Percentiles rank a stretch among this genome's conserved stretches.
These are phyloP conservation scores for Phytoseiulus persimilis DNA, from an alignment of 2,888 invertebrate genomes.

Conservation along the genomic window DNA sequence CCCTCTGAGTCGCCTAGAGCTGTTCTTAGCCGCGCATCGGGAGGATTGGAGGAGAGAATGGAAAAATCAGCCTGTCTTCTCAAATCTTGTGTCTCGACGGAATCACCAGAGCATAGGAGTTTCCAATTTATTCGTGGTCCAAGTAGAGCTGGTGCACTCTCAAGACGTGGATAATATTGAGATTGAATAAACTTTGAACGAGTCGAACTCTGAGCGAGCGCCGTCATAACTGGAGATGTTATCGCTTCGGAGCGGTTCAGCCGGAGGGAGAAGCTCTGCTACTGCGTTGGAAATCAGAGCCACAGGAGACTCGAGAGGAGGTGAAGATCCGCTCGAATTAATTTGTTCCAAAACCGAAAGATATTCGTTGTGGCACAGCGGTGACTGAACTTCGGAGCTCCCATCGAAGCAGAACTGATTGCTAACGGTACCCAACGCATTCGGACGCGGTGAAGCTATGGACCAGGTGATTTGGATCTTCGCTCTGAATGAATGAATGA, in stretches of 20 bases:
- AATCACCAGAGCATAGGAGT: too few species aligned
- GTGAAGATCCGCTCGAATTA: neutral
- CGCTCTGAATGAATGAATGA: neutral
- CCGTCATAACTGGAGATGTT: too few species aligned
- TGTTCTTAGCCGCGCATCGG: neutral
- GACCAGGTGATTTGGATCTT: neutral
- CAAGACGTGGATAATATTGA: too few species aligned
- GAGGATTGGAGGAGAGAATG: neutral
- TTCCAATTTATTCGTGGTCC: too few species aligned
- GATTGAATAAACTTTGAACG: too few species aligned
- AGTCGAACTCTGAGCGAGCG: too few species aligned
- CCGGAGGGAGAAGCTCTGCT: neutral
- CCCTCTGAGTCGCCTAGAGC: neutral
- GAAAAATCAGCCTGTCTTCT: neutral
- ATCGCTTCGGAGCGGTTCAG: too few species aligned
- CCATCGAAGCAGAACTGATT: constrained; percentile 5
- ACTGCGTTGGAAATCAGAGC: neutral
- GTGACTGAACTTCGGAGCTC: neutral
- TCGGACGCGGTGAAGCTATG: neutral
- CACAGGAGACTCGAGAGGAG: too few species aligned
- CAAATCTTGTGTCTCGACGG: too few species aligned
- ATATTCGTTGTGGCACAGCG: neutral
- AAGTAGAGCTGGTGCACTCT: too few species aligned
- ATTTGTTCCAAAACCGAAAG: neutral
- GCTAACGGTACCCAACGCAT: neutral